phyloP scores from a whole-genome alignment of 2,797 vertebrate species.

The Aphelocoma californica region DNA sequence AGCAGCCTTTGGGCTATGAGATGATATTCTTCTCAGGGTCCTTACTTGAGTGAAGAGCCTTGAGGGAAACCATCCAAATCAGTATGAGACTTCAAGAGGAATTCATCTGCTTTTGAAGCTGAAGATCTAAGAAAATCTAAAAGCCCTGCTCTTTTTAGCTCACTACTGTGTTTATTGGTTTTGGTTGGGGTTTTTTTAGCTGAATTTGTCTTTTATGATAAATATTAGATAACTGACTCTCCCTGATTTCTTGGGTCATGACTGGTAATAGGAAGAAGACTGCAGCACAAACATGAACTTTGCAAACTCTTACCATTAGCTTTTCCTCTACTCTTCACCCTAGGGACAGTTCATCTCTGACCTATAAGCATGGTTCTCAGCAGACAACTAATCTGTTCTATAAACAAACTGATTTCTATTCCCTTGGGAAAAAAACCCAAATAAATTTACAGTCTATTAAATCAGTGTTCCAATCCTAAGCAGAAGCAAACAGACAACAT shows the following conservation, averaged over 20 bases:
- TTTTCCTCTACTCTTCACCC: slow-evolving; percentile 18
- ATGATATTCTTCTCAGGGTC: background rate
- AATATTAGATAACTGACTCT: background rate
- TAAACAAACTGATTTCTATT: slow-evolving; percentile 43
- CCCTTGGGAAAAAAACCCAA: background rate
- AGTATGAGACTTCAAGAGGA: background rate
- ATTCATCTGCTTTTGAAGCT: background rate
- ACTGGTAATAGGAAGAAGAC: background rate
- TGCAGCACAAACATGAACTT: slow-evolving; percentile 1
- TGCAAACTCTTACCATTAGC: background rate
- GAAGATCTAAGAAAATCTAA: slow-evolving; percentile 9
- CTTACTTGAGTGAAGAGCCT: background rate
- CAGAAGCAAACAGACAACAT: background rate
- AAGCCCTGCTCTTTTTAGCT: background rate
- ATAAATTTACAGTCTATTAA: background rate
- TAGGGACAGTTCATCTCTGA: slow-evolving; percentile 21
- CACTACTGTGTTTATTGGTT: background rate
- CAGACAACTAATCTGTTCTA: slow-evolving; percentile 20
- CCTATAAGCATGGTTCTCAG: slow-evolving; percentile 17
- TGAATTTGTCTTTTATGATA: background rate
- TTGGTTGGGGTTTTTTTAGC: background rate
- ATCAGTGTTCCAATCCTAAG: background rate
- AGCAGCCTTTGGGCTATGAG: background rate
- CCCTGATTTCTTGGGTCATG: background rate
- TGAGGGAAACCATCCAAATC: background rate